A percentile compares a stretch with the other conserved stretches of the same genome.
These are phyloP conservation scores for Chaetophractus vellerosus DNA, from an alignment of 2,797 vertebrate species.

Conservation along the genomic window DNA sequence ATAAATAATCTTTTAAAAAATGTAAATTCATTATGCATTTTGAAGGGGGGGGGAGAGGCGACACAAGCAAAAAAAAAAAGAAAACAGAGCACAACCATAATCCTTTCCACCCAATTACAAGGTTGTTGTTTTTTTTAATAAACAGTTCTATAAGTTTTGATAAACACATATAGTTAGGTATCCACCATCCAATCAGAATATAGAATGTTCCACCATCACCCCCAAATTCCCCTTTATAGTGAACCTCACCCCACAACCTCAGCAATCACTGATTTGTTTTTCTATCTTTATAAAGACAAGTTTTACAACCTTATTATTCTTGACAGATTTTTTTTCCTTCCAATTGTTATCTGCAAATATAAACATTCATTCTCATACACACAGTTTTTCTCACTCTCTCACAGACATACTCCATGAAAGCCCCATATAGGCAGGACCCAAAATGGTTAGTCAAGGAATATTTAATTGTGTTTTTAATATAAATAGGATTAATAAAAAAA, in stretches of 20 bases:
- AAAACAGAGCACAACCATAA: slow-evolving; percentile 16
- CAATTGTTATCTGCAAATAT: slow-evolving; percentile 30
- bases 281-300: slow-evolving; percentile 28
- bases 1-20: slow-evolving; percentile 69
- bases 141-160: slow-evolving; percentile 2
- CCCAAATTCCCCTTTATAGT: slow-evolving; percentile 7
- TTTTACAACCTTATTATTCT: slow-evolving; percentile 26
- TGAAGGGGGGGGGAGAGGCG: background rate
- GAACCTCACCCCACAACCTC: background rate
- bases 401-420: background rate
- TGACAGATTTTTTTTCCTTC: background rate
- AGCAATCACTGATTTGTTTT: background rate
- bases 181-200: background rate
- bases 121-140: background rate
- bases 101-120: slow-evolving; percentile 35
- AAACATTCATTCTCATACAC: background rate
- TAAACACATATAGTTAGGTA: slow-evolving; percentile 5
- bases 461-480: slow-evolving; percentile 34
- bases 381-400: background rate
- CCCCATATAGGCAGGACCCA: background rate
- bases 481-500: slow-evolving; percentile 19
- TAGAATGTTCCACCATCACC: background rate
- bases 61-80: background rate
- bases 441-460: background rate
- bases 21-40: background rate